These are phyloP conservation scores for Ectobius pallidus DNA, from an alignment of 2,888 invertebrate genomes.

Conservation along the genomic window DNA sequence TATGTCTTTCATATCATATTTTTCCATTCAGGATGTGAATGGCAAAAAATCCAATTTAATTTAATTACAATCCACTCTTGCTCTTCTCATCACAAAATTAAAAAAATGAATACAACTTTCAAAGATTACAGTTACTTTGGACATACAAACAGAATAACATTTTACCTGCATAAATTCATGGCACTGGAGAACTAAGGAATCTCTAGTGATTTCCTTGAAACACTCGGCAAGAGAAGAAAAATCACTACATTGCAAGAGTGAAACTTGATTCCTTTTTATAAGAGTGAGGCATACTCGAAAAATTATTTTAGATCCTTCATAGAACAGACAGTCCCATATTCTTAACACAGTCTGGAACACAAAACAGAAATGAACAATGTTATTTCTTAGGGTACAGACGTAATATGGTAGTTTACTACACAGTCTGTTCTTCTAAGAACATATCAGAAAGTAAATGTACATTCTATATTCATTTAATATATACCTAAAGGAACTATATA, in stretches of 20 bases:
- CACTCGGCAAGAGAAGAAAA: conserved; percentile 81
- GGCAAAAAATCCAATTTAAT: no score
- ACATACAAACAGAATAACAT: not conserved
- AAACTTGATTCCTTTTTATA: conserved; percentile 72
- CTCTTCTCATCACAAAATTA: not conserved
- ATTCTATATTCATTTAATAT: no score
- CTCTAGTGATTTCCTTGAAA: conserved; percentile 81
- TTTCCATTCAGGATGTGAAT: no score
- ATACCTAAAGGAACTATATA: no score
- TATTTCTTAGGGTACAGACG: no score
- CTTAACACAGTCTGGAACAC: conserved; percentile 78
- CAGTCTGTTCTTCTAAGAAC: no score
- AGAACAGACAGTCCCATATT: conserved; percentile 95
- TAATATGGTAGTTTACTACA: no score
- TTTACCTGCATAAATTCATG: conserved; percentile 87
- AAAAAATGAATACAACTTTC: not conserved
- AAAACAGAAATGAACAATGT: not conserved
- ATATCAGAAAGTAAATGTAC: no score
- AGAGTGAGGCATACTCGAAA: conserved; percentile 88
- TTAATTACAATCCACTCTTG: no score
- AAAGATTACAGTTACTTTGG: not conserved
- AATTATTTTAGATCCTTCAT: conserved; percentile 91
- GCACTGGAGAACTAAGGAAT: conserved; percentile 79
- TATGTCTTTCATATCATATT: no score
- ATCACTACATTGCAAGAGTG: conserved; percentile 78